Base-by-base conservation (phyloP, 2,113 vertebrate species). In the Marmota flaviventris region DNA sequence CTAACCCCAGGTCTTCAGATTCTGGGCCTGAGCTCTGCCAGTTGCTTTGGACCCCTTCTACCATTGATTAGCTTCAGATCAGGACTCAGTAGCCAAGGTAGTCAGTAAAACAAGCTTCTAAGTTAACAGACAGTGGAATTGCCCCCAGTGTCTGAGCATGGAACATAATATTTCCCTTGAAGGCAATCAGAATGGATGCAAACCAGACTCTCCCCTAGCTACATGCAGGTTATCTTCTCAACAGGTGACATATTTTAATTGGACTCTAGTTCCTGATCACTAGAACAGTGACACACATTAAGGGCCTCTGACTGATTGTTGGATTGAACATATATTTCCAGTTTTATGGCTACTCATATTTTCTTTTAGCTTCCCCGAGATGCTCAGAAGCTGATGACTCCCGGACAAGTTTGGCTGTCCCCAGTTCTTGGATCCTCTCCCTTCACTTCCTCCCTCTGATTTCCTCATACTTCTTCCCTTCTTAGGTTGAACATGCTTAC, bases 311-410 rank as follows among this genome's bases (percentile, higher is more conserved):
- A 53, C 42, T 67, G 56, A 22, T 39, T 12, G 5, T 25, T 70
- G 58, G 53, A 6, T 76, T 70, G 20, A 32, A 32, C 75, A 8
- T 42, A 22, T 18, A 16, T 51, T 69, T 89, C 16, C 56, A 37
- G 2, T 79, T 76, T 97, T 67, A 97, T 37, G 4, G 29, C 14
- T 37, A 2, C 72, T 81, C 67, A 24, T 91, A 0, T 89, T 97
- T 95, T 83, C 65, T 96, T 95, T 82, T 88, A 81, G 82, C 2
- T 82, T 12, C 56, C n/a, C 12, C 65, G 67, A 76, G 70, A 76
- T 69, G 34, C 85, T 84, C 53, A 91, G 95, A 91, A 85, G 78
- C 63, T 91, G 83, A 91, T 69, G 94, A 95, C 48, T 65, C 85
- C 67, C 9, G 83, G 96, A 85, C n/a, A 45, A 76, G 73, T 73